phyloP scores from a whole-genome alignment of 1,140 invertebrate genomes.

The Drosophila funebris region DNA sequence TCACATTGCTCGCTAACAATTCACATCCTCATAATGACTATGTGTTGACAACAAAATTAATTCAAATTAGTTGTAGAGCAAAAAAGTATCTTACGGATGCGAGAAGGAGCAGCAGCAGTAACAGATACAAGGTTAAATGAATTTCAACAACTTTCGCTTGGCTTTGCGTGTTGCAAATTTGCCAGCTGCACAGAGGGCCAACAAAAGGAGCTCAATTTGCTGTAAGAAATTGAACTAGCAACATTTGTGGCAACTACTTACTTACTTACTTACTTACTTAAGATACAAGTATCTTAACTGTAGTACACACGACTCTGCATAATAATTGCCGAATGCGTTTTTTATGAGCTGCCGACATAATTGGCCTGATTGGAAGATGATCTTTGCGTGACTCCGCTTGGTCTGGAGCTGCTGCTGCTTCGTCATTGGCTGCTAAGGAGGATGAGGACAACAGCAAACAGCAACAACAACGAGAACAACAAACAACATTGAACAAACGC shows the following conservation, averaged over 20 bases:
- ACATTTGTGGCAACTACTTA: slow-evolving; percentile 31
- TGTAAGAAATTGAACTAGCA: slow-evolving; percentile 26
- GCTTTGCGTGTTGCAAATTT: slow-evolving; percentile 65
- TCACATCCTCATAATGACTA: slow-evolving; percentile 74
- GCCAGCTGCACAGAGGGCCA: slow-evolving; percentile 51
- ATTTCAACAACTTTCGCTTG: slow-evolving; percentile 71
- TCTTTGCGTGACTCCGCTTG: slow-evolving; percentile 56
- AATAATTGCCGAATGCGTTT: slow-evolving; percentile 64
- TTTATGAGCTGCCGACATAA: slow-evolving; percentile 72
- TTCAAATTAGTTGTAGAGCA: slow-evolving; percentile 66
- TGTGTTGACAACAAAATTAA: slow-evolving; percentile 81
- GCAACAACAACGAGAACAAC: slow-evolving; percentile 20
- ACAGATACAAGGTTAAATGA: slow-evolving; percentile 63
- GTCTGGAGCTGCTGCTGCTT: background rate
- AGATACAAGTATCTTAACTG: slow-evolving; percentile 22
- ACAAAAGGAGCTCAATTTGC: slow-evolving; percentile 44
- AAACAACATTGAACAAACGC: slow-evolving; percentile 42
- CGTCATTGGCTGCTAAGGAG: slow-evolving; percentile 15
- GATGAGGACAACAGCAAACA: slow-evolving; percentile 17
- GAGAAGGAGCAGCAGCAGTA: too few relatives aligned
- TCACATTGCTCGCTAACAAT: slow-evolving; percentile 59
- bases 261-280: slow-evolving; percentile 26
- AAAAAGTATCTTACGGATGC: slow-evolving; percentile 11
- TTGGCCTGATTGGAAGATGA: slow-evolving; percentile 56
- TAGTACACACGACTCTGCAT: slow-evolving; percentile 59